Evolutionary conservation across 2,888 invertebrate species (phyloP), one percentile per base, ranked within the genome.

Genomic region (Ellobium chinense): DNA sequence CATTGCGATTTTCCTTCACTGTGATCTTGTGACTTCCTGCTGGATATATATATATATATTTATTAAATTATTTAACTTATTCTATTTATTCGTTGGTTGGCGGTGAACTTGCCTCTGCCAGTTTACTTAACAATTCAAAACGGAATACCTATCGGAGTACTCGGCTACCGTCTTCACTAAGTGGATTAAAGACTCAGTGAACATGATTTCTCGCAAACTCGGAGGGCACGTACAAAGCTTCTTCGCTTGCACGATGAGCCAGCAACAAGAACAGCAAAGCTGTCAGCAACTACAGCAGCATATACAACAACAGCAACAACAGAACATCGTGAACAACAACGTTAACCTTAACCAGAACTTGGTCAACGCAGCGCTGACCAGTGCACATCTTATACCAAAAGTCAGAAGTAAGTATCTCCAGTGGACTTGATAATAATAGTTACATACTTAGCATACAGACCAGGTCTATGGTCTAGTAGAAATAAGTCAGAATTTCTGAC

Each of bases 241-340:
- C 24, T 31, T 78, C 12, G 27, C 78, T 18, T 78, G 77, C 60
- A 78, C 77, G 21, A 78, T 78, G 77, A 60, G 62, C 62, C 72
- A 72, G 37, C 79, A 60, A 31, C 73, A 54, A n/a, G 34, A 62
- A 21, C 70, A 70, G 12, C 63, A 63, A 14, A 36, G 69, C 37
- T 37, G 37, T 4, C 62, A 36, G 2, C 78, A 72, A 21, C 68
- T 27, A 24, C 46, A 36, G 0, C 78, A 72, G 21, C 60, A 78
- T 4, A 56, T 66, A 0, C 56, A 63, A 14, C 63, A 56, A 12
- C 56, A 66, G 18, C 69, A 60, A 27, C 63, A 78, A 29, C 78
- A 78, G 34, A 78, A 78, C 62, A 70, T 79, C 29, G 73, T 66
- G 14, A 79, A 79, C 73, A 79, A 79, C 58, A 79, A 73, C 37